These are phyloP conservation scores for Kryphioiulus occultus DNA, from an alignment of 2,888 invertebrate genomes.

Conservation along the genomic window DNA sequence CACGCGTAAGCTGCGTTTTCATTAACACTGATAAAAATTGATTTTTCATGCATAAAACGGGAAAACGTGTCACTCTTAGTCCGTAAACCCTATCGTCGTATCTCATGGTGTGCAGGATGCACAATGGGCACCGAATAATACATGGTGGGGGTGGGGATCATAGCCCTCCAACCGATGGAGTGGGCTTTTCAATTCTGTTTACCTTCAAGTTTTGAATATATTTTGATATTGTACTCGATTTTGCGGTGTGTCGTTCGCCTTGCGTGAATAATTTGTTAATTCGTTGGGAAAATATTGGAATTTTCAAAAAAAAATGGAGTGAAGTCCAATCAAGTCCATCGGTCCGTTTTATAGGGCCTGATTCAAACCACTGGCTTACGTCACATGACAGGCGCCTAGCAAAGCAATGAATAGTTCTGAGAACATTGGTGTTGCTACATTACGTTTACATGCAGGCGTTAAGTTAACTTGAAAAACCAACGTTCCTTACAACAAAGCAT, in stretches of 20 bases:
- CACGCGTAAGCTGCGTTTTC: constrained; percentile 25
- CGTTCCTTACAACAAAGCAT: too few relatives aligned
- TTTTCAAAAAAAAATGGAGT: neutral
- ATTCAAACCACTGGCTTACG: neutral
- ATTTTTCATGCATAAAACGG: constrained; percentile 29
- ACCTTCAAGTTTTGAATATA: constrained; percentile 24
- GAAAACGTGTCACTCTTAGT: constrained; percentile 30
- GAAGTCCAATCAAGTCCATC: neutral
- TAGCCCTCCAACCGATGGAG: neutral
- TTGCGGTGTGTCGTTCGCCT: neutral
- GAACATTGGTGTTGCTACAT: too few relatives aligned
- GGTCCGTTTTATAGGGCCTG: neutral
- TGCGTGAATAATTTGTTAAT: constrained; percentile 21
- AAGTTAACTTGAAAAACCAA: too few relatives aligned
- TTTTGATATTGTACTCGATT: constrained; percentile 25
- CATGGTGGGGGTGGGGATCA: neutral
- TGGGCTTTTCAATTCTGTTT: neutral
- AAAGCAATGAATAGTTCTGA: too few relatives aligned
- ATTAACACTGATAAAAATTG: constrained; percentile 35
- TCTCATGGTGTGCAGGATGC: neutral
- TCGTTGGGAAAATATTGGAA: neutral
- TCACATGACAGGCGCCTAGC: neutral
- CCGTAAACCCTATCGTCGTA: neutral
- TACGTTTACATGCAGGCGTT: too few relatives aligned
- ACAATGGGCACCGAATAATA: neutral